phyloP scores from a whole-genome alignment of 2,888 invertebrate species.

The Drosophila seclusa region DNA sequence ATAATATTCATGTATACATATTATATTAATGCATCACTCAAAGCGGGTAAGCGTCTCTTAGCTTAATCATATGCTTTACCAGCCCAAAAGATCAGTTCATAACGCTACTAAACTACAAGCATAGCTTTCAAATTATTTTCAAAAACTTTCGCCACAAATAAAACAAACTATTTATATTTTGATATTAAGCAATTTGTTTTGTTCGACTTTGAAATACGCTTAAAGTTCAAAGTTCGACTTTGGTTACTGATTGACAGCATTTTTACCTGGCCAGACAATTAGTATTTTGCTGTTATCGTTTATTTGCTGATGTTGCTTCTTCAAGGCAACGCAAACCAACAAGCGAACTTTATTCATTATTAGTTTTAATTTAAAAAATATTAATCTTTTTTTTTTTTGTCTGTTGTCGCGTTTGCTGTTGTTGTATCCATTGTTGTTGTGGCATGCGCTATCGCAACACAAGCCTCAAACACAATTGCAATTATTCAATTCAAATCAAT shows the following conservation, averaged over 20 bases:
- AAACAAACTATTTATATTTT: neutral
- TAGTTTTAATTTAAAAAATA: constrained; percentile 16
- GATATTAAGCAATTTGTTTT: neutral
- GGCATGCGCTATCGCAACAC: constrained; percentile 22
- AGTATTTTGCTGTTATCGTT: neutral
- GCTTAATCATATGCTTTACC: neutral
- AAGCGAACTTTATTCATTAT: constrained; percentile 17
- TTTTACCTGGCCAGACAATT: neutral
- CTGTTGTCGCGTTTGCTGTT: constrained; percentile 1
- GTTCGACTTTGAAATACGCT: neutral
- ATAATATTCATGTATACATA: neutral
- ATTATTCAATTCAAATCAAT: constrained; percentile 84
- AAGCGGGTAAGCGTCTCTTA: constrained; percentile 42
- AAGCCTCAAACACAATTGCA: constrained; percentile 67
- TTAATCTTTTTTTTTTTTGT: neutral
- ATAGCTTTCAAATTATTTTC: neutral
- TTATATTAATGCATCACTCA: constrained; percentile 23
- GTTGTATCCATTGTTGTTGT: constrained; percentile 8
- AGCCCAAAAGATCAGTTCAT: neutral
- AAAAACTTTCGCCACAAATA: neutral
- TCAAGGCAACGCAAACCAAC: constrained; percentile 6
- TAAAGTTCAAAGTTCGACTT: neutral
- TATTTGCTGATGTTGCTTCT: constrained; percentile 10
- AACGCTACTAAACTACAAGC: neutral
- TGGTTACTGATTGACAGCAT: neutral